A percentile compares a stretch with the other conserved stretches of the same genome.
Evolutionary conservation across 1,140 invertebrate species (phyloP).

Genomic region (Elysia chlorotica): DNA sequence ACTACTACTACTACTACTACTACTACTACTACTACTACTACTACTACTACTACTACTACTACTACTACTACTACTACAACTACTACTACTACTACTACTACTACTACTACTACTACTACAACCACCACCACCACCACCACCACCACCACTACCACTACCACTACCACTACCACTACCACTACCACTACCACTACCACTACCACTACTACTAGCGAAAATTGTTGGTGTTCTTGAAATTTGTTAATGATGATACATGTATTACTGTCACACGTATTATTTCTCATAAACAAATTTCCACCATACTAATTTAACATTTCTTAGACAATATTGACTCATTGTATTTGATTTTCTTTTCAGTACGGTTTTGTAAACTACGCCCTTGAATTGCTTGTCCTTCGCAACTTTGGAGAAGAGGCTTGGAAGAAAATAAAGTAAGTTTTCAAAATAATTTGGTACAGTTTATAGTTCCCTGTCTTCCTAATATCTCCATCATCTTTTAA

Average conservation of each 20-base stretch:
- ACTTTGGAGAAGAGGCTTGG: constrained; percentile 90
- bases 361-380: constrained; percentile 96
- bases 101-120: constrained; percentile 9
- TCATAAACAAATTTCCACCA: too few relatives aligned
- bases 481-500: too few relatives aligned
- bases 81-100: constrained; percentile 11
- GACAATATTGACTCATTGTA: too few relatives aligned
- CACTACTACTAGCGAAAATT: background rate
- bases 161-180: constrained; percentile 8
- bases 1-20: constrained; percentile 11
- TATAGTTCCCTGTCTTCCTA: too few relatives aligned
- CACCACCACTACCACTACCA: constrained; percentile 2
- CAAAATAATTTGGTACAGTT: too few relatives aligned
- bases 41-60: constrained; percentile 9
- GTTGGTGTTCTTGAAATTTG: too few relatives aligned
- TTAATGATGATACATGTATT: too few relatives aligned
- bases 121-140: constrained; percentile 2
- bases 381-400: constrained; percentile 87
- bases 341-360: constrained; percentile 74
- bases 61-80: constrained; percentile 8
- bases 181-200: constrained; percentile 8
- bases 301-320: too few relatives aligned
- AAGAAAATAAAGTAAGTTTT: constrained; percentile 75
- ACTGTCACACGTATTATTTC: too few relatives aligned
- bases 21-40: constrained; percentile 11